These are phyloP conservation scores for Apodemus speciosus DNA, from an alignment of 2,113 vertebrate genomes.

Conservation along the genomic window DNA sequence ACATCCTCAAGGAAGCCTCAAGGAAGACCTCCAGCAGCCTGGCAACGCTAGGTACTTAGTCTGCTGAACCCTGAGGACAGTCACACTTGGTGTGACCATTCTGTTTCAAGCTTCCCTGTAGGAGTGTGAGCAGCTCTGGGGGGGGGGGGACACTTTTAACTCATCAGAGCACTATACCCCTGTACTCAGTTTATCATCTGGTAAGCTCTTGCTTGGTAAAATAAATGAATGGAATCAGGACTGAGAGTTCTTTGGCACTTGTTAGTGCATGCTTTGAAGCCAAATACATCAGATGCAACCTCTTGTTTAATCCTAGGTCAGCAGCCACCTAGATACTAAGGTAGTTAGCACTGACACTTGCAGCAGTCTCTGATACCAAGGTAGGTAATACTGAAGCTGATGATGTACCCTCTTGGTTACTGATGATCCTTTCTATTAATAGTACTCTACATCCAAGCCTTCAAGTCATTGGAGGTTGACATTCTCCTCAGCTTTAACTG, in stretches of 20 bases:
- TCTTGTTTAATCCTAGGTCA: background rate
- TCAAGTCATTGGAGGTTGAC: background rate
- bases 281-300: background rate
- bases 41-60: background rate
- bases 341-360: background rate
- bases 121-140: background rate
- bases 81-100: background rate
- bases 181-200: background rate
- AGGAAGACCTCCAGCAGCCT: background rate
- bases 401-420: background rate
- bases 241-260: background rate
- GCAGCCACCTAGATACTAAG: background rate
- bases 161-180: background rate
- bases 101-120: background rate
- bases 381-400: background rate
- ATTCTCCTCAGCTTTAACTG: background rate
- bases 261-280: fast-evolving
- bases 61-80: too few species aligned
- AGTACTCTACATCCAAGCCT: background rate
- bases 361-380: background rate
- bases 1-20: background rate
- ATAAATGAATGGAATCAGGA: background rate
- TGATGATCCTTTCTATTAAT: background rate
- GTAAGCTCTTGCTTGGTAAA: background rate
- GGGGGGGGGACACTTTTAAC: background rate